Evolutionary conservation across 2,888 invertebrate species (phyloP).

Genomic region (Trachelus tabidus): DNA sequence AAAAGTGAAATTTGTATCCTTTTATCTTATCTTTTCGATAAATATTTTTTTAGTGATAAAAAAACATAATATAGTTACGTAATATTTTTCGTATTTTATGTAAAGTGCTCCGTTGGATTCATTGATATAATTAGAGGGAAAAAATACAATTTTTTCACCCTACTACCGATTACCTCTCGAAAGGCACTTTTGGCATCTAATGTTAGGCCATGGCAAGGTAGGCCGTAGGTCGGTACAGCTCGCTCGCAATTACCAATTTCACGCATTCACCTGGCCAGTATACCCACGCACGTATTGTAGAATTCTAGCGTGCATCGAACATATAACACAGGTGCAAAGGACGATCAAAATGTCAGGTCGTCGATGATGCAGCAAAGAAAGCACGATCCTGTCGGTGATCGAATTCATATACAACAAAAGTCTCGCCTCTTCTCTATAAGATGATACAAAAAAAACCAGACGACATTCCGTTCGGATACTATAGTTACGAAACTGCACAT

Average conservation of each 20-base stretch:
- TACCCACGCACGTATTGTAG: constrained; percentile 20
- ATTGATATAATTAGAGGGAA: neutral
- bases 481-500: neutral
- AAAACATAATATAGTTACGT: neutral
- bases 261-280: constrained; percentile 24
- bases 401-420: neutral
- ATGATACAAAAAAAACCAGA: neutral
- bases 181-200: neutral
- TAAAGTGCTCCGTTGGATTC: neutral
- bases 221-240: neutral
- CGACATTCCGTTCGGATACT: neutral
- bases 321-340: neutral
- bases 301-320: neutral
- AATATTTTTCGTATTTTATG: no score
- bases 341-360: neutral
- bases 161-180: neutral
- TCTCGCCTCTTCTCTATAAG: neutral
- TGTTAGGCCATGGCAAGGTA: neutral
- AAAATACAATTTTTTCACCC: neutral
- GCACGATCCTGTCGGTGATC: neutral
- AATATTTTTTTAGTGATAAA: neutral
- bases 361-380: neutral
- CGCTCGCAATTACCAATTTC: constrained; percentile 20
- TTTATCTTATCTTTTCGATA: neutral
- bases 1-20: neutral